Base-by-base conservation (phyloP, 2,888 invertebrate species). In the Rhorus exstirpatorius region DNA sequence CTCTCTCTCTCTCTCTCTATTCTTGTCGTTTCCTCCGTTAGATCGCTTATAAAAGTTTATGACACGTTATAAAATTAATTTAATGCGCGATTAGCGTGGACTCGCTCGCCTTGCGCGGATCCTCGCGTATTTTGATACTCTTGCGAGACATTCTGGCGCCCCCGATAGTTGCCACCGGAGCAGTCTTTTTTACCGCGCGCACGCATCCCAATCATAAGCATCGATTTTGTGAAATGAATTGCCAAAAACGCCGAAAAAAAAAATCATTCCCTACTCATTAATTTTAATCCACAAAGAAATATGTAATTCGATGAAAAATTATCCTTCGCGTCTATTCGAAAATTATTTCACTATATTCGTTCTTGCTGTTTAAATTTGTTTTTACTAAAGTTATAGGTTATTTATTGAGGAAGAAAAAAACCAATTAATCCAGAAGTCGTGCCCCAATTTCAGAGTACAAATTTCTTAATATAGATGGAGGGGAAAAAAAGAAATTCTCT, bases 11-110 rank as follows among this genome's bases (percentile, higher is more conserved):
- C 70, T 74, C 78, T 80, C 79, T 38, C 44, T 72, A 68, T 58
- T 70, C 60, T 60, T 78, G 46, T 74, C 72, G 44, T 31, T 17
- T 79, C 63, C 79, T 65, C 55, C 38, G 26, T 65, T 58, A 46
- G 21, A 26, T 70, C 70, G 58, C 87, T 89, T 90, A 90, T 91
- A 91, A 91, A 92, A 88, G 90, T 91, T 92, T 91, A 91, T 90
- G 89, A 85, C 87, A 85, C 87, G 88, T 88, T 90, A 90, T 92
- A 91, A 92, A 92, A 89, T 90, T 89, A 90, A 92, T 92, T 93
- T 92, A 91, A 93, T 90, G 91, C 89, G 88, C 91, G 90, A 92
- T 92, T 91, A 92, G 90, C 88, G 88, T 86, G 83, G 79, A 79
- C 79, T 81, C 80, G 76, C 63, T 60, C 68, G 74, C 49, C 26